phyloP scores from a whole-genome alignment of 2,888 invertebrate species.

The Neuroscelio doddi region DNA sequence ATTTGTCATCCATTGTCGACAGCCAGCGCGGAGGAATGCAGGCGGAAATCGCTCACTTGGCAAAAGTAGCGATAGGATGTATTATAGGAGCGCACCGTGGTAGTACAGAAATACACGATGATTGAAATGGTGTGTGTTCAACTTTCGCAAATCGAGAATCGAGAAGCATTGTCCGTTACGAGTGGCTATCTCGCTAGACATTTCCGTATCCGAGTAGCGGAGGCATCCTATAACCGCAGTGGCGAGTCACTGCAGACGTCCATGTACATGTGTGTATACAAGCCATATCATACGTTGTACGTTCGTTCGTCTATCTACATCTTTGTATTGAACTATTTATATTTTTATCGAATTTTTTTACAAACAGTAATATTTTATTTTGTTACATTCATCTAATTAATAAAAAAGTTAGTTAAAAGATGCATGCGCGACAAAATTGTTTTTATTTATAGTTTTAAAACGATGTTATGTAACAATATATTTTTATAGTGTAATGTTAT shows the following conservation, averaged over 20 bases:
- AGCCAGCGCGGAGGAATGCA: conserved; percentile 53
- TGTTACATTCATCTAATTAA: no score
- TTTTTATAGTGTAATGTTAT: no score
- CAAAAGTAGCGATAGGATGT: conserved; percentile 63
- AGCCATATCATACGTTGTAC: conserved; percentile 36
- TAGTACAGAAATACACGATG: conserved; percentile 23
- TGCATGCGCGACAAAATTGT: no score
- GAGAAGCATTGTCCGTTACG: conserved; percentile 63
- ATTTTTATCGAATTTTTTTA: not conserved
- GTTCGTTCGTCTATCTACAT: conserved; percentile 22
- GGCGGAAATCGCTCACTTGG: conserved; percentile 68
- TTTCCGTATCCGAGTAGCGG: conserved; percentile 62
- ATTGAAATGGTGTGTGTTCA: conserved; percentile 41
- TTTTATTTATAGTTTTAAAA: no score
- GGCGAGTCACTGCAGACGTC: conserved; percentile 13
- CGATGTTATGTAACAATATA: no score
- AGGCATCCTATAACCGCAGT: conserved; percentile 35
- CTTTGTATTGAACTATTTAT: not conserved
- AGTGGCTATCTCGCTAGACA: conserved; percentile 67
- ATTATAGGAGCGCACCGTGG: conserved; percentile 40
- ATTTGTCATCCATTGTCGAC: conserved; percentile 67
- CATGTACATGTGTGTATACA: conserved; percentile 24
- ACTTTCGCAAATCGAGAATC: conserved; percentile 58
- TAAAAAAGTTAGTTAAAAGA: no score
- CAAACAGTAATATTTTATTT: no score